Evolutionary conservation across 2,888 invertebrate genomes (phyloP).

Genomic region (Cryptophagus acutangulus): DNA sequence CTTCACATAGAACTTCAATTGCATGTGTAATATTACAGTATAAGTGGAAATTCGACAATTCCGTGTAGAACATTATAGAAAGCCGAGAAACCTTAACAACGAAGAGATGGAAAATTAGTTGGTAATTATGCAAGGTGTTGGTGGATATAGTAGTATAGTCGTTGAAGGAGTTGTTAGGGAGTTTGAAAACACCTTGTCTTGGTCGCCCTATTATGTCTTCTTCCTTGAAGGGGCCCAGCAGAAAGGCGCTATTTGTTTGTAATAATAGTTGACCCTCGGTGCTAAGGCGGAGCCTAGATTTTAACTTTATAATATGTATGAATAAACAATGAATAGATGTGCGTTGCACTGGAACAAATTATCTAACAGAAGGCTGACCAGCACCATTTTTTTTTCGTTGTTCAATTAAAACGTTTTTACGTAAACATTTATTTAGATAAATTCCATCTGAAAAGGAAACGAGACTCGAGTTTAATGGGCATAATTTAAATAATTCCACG

Average conservation of each 20-base stretch:
- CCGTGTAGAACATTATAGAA: too few relatives aligned
- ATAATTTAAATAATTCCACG: too few relatives aligned
- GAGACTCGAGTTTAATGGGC: too few relatives aligned
- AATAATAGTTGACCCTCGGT: background rate
- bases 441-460: too few relatives aligned
- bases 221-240: background rate
- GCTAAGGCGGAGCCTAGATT: constrained; percentile 15
- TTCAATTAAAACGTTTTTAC: too few relatives aligned
- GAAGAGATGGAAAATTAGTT: constrained; percentile 2
- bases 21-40: too few relatives aligned
- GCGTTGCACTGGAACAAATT: constrained; percentile 13
- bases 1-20: too few relatives aligned
- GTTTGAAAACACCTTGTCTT: constrained; percentile 1
- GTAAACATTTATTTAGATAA: too few relatives aligned
- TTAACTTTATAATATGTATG: constrained; percentile 9
- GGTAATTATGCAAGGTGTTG: constrained; percentile 11
- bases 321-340: constrained; percentile 12
- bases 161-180: constrained; percentile 9
- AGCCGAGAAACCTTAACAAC: constrained; percentile 3
- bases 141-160: constrained; percentile 8
- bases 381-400: too few relatives aligned
- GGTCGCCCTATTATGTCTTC: constrained; percentile 1
- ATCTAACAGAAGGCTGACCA: constrained; percentile 6
- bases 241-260: background rate
- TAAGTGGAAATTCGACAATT: too few relatives aligned